Evolutionary conservation across 2,888 invertebrate genomes (phyloP), one percentile per base, ranked within the genome.

Genomic region (Ophion costatus): DNA sequence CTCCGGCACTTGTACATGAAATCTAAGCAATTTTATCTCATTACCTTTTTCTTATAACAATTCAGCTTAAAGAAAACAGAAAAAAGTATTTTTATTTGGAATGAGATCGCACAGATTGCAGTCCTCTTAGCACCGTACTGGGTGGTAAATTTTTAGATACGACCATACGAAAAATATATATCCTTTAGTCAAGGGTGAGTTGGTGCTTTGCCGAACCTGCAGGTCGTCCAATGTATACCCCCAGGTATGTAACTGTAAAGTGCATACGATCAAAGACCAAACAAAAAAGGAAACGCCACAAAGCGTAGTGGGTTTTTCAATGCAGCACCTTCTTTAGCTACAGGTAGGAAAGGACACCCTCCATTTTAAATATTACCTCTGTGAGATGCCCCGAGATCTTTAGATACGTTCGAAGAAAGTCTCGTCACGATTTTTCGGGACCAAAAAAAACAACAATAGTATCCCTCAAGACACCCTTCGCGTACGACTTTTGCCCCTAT

Each of bases 391-490:
- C 6, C n/a, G 51, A 51, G 14, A 69, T 45, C 17, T 14, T 69
- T 69, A 11, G 24, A 69, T 3, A 69, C 45, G 69, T 24, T 69
- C 24, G 22, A 22, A 69, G 24, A 69, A 17, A 17, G 20, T 6
- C 22, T 22, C 14, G 2, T 24, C 24, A 69, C 11, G 24, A 69
- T 22, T 67, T 20, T 42, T n/a, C 14, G 22, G 2, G 11, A 20
- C 42, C 4, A 38, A 7, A n/a, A 22, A 22, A 20, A 11, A 10
- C 22, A 17, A 67, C 33, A 56, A 61, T 29, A 22, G 66, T 59
- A 66, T 74, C 74, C 59, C 61, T 61, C 67, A 7, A 45, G 24
- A 24, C 14, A 29, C 2, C 22, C 59, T 63, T 63, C 17, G 24
- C 14, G 11, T 11, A 29, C 11, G 63, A 63, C 63, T 63, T 63